A percentile compares a stretch with the other conserved stretches of the same genome.
Evolutionary conservation across 2,113 vertebrate genomes (phyloP).

Genomic region (Rafetus swinhoei): DNA sequence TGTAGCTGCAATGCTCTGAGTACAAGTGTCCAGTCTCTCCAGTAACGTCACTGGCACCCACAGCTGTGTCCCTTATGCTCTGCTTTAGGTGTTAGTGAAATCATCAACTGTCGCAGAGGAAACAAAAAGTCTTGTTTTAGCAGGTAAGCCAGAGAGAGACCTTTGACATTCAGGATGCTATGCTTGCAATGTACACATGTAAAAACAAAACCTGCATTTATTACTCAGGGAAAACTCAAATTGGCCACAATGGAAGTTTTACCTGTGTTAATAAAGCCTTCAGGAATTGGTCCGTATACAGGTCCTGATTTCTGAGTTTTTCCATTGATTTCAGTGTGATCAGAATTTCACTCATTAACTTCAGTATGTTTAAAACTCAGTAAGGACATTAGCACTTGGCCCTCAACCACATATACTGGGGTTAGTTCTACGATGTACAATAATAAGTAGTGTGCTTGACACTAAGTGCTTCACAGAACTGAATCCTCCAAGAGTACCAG

Average conservation of each 20-base stretch:
- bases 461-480: neutral
- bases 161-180: neutral
- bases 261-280: neutral
- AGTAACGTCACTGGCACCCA: rapidly evolving
- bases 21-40: neutral
- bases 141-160: rapidly evolving
- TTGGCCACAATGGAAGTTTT: neutral
- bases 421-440: neutral
- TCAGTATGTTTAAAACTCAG: neutral
- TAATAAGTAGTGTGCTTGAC: neutral
- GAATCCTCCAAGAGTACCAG: neutral
- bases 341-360: neutral
- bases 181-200: rapidly evolving
- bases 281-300: neutral
- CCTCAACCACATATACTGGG: neutral
- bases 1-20: rapidly evolving
- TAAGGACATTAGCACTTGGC: neutral
- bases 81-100: neutral
- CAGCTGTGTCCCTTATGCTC: neutral
- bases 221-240: neutral
- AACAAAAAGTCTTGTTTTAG: neutral
- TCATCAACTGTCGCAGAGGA: neutral
- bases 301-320: neutral
- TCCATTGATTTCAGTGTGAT: neutral
- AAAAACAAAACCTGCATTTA: rapidly evolving